Evolutionary conservation across 2,113 vertebrate genomes (phyloP), one percentile per base, ranked within the genome.

Genomic region (Erpornis zantholeuca): DNA sequence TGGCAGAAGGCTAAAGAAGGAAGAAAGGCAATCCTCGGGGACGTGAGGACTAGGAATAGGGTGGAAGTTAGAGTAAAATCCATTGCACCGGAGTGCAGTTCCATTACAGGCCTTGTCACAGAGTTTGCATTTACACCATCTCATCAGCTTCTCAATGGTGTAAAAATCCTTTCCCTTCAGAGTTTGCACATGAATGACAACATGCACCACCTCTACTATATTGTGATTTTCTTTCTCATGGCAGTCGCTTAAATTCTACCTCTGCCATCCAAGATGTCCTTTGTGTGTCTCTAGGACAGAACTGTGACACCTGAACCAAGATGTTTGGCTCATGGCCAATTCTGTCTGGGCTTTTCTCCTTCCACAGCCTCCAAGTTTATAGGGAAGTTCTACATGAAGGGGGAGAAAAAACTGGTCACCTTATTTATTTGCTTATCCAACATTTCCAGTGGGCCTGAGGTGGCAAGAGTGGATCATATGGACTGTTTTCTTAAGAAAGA

Each of bases 251-350:
- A 40, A 78, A 56, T 64, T 76, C 29, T 90, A 28, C 22, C 21
- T n/a, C 40, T 71, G 21, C 11, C 52, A 52, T 45, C 28, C 38
- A 59, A 15, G 15, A 59, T 21, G 50, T n/a, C 15, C 18, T 40
- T 53, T 4, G 2, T 45, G 60, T 73, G 13, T 56, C 24, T 64
- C 49, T 15, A 23, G 13, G 29, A 73, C 85, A 87, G 52, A 90
- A 45, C n/a, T 33, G 14, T 42, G 60, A 23, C 40, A 75, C 44
- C 33, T 66, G 33, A 71, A 57, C 27, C 1, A 7, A 52, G 54
- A 90, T 1, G 0, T 70, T 29, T 4, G 0, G 10, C 23, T 81
- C 1, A 1, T 6, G 12, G 35, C 38, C 38, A 38, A 4, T 7
- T 45, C 23, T 73, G 5, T 47, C 8, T 45, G 52, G 14, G 23